Conservation (phyloP, 2,113 vertebrate genomes). For the Ammodytes dubius region DNA sequence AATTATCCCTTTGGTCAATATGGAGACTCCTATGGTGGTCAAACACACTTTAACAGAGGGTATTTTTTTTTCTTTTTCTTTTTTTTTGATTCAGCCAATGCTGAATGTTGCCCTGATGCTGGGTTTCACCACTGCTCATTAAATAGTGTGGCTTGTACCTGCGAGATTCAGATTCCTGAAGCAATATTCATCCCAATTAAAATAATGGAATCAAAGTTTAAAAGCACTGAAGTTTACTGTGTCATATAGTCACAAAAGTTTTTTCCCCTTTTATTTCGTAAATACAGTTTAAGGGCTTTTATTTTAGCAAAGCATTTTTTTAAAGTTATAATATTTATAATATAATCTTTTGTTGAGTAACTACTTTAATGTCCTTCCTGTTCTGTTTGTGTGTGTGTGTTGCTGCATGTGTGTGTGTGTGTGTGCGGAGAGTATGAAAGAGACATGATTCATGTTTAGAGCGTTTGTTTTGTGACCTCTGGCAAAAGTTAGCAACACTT, state of each 20-base stretch:
- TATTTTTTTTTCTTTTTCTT: conserved; percentile 31
- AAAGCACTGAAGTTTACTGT: not conserved
- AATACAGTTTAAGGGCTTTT: not conserved
- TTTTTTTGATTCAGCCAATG: conserved; percentile 28
- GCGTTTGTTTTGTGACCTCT: conserved; percentile 32
- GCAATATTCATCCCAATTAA: not conserved
- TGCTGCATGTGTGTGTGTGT: no score
- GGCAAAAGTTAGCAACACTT: not conserved
- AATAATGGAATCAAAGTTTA: not conserved
- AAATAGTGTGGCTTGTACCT: conserved; percentile 1
- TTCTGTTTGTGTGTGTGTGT: no score
- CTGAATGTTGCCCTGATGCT: conserved; percentile 29
- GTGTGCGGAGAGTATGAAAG: not conserved
- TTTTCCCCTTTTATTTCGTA: not conserved
- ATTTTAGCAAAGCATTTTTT: conserved; percentile 3
- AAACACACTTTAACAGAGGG: conserved; percentile 17
- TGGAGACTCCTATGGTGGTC: conserved; percentile 18
- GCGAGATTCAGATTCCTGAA: not conserved
- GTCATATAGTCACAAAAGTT: no score
- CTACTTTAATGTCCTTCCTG: conserved; percentile 7
- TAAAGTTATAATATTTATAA: not conserved
- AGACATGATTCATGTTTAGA: conserved; percentile 1
- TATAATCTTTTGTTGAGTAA: not conserved
- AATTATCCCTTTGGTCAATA: not conserved
- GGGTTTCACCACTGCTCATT: conserved; percentile 9